Evolutionary conservation across 2,888 invertebrate species (phyloP), one percentile per base, ranked within the genome.

Genomic region (Pseudeuparius sepicola): DNA sequence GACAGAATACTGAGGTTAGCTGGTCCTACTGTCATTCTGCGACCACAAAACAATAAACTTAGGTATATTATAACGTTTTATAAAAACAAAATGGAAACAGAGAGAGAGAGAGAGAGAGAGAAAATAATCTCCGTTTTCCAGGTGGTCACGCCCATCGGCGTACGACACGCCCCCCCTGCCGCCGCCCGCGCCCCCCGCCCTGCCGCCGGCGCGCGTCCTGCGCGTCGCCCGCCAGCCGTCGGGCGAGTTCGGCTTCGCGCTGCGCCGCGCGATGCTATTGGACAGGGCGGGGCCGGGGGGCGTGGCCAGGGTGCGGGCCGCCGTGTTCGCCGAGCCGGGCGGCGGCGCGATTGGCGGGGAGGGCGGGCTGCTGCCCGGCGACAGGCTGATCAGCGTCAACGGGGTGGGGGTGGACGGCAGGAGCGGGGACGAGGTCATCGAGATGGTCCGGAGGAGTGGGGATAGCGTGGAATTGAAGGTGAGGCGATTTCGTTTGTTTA

Each of bases 231-330:
- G 86, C 3, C 85, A 85, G 54, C 86, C 89, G 0, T 71, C 86
- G 36, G 87, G 86, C 45, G 93, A 93, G 61, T 94, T 94, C 57
- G 94, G 94, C 0, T 93, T 94, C 55, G 92, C 90, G 42, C 66
- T 94, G 43, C 75, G 93, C 4, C 75, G 92, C 50, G 90, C 90
- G 2, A 80, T 87, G 59, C 76, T 89, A 28, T 73, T 88, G 43
- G 78, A 87, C 56, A 70, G 84, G 43, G 58, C 60, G 20, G 41
- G 37, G 12, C 17, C 32, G 7, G 14, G 67, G 61, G 62, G 58
- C 18, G 51, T 49, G 30, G 63, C 74, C 46, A 69, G 67, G 28
- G 73, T 73, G 63, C 73, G 73, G 49, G 73, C 84, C 34, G 88
- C 90, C 14, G 85, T 88, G 45, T 81, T 93, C 54, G 92, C 92